Conservation (phyloP, 2,113 vertebrate species). For the Mellivora capensis region DNA sequence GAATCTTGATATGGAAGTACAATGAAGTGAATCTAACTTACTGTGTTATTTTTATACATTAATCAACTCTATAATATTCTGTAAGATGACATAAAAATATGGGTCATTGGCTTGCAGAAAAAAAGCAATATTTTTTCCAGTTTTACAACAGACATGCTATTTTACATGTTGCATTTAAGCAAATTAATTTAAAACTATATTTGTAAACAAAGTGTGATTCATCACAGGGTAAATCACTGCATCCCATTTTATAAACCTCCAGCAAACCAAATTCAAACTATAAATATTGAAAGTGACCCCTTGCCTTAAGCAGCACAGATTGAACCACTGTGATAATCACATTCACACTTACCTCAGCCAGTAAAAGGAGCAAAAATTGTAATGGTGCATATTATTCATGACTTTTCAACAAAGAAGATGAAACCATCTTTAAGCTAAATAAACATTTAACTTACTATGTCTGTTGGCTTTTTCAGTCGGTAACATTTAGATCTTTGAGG, state of each 20-base stretch:
- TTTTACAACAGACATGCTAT: not conserved
- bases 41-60: not conserved
- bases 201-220: not conserved
- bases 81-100: not conserved
- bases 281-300: not conserved
- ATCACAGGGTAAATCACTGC: not conserved
- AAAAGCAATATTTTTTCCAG: not conserved
- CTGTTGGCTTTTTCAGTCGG: not conserved
- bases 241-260: slow-evolving; percentile 3
- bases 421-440: slow-evolving; percentile 22
- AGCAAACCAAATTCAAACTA: slow-evolving; percentile 5
- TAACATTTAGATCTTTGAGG: not conserved
- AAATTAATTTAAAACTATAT: slow-evolving; percentile 28
- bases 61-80: not conserved
- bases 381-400: not conserved
- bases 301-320: not conserved
- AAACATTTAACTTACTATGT: not conserved
- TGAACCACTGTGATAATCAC: not conserved
- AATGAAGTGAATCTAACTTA: not conserved
- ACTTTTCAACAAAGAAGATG: slow-evolving; percentile 14
- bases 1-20: not conserved
- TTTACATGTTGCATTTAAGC: slow-evolving; percentile 4
- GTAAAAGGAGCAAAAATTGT: not conserved
- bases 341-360: not conserved
- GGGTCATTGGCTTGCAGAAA: not conserved